Evolutionary conservation across 1,140 invertebrate genomes (phyloP), one percentile per base, ranked within the genome.

Genomic region (Heliconius melpomene): DNA sequence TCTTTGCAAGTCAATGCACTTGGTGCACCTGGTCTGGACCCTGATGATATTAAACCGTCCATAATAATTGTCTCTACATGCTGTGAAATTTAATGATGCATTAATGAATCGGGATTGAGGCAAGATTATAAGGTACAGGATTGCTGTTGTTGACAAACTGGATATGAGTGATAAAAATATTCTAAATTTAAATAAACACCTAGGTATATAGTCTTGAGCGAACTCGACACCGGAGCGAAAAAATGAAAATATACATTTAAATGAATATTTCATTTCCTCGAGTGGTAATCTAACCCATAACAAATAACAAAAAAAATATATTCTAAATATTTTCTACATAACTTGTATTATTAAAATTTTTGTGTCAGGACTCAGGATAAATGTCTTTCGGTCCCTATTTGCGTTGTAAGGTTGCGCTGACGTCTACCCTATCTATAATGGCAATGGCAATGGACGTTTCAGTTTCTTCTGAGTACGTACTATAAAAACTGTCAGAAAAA

Each of bases 1-100:
- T 79, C 79, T 74, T 60, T 75, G 74, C 74, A 75, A 76, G 74
- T 80, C 79, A 80, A 80, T 80, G 79, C 79, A 80, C 79, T 80
- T 74, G 60, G 26, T 76, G 26, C 52, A 76, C 46, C 70, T 71
- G 74, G 70, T 72, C 70, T 71, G 74, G 70, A 72, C 74, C 74
- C 23, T 70, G 66, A 70, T 79, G 60, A 57, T 75, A 79, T 79
- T 32, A 75, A 75, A 70, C 60, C 78, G 74, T 71, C 60, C 60
- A 75, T 52, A 70, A 70, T 72, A 32, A 72, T 77, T 52, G 76
- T n/a, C 18, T 72, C 32, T n/a, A 40, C 71, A 72, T 40, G 71
- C 36, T 18, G 20, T 72, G 29, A 72, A 72, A 40, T 36, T 72
- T 40, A 72, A 72, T 72, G 32, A 38, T 26, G 71, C 71, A 40